Evolutionary conservation across 2,888 invertebrate genomes (phyloP).

Genomic region (Villa cingulata): DNA sequence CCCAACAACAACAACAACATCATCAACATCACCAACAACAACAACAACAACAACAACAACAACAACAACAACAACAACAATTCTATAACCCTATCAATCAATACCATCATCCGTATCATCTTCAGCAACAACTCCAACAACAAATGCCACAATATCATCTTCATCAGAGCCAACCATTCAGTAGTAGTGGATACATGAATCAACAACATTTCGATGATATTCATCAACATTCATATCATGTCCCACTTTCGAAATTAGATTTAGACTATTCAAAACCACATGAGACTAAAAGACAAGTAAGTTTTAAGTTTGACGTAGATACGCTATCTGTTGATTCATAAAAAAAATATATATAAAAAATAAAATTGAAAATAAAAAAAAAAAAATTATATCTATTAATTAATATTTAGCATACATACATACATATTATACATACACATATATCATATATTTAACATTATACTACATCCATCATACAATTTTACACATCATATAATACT

Average conservation of each 20-base stretch:
- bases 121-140: conserved; percentile 23
- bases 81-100: neutral
- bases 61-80: conserved; percentile 11
- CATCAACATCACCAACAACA: conserved; percentile 22
- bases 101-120: conserved; percentile 12
- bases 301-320: conserved; percentile 40
- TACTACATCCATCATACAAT: too few species aligned
- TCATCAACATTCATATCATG: conserved; percentile 20
- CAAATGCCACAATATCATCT: conserved; percentile 24
- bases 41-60: conserved; percentile 17
- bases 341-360: conserved; percentile 4
- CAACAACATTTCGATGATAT: conserved; percentile 21
- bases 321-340: conserved; percentile 38
- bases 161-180: conserved; percentile 26
- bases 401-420: too few species aligned
- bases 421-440: too few species aligned
- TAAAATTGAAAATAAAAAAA: neutral
- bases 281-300: conserved; percentile 39
- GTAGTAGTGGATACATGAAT: conserved; percentile 22
- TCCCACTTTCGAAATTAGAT: conserved; percentile 37
- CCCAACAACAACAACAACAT: conserved; percentile 20
- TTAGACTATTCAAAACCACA: conserved; percentile 37
- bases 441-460: too few species aligned
- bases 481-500: too few species aligned
- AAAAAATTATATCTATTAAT: too few species aligned